Conservation (phyloP, 2,113 vertebrate species). For the Todiramphus chloris region DNA sequence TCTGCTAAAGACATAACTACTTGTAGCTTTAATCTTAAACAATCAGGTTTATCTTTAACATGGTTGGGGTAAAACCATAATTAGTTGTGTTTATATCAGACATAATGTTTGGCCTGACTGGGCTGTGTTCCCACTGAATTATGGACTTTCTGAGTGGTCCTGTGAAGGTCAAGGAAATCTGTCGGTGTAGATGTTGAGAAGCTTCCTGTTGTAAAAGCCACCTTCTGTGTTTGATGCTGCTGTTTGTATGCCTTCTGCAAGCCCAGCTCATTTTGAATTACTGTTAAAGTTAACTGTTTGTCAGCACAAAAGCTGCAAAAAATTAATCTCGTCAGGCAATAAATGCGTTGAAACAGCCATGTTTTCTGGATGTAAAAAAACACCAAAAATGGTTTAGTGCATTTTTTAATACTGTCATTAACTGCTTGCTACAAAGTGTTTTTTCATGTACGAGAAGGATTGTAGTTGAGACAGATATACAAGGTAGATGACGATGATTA, state of each 20-base stretch:
- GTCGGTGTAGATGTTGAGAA: not conserved
- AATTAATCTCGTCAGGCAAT: not conserved
- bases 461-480: not conserved
- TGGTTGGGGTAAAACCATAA: not conserved
- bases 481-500: not conserved
- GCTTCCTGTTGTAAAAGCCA: not conserved
- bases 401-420: not conserved
- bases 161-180: not conserved
- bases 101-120: not conserved
- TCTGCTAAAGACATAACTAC: not conserved
- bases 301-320: not conserved
- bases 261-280: not conserved
- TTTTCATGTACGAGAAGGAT: not conserved
- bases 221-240: not conserved
- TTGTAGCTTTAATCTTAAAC: not conserved
- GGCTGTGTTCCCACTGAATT: not conserved
- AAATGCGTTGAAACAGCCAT: not conserved
- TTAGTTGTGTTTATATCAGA: not conserved
- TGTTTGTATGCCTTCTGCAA: not conserved
- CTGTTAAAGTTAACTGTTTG: not conserved
- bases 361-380: not conserved
- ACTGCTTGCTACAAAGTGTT: not conserved
- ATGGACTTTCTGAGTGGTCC: not conserved
- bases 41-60: not conserved
- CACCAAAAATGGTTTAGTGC: not conserved